Conservation (phyloP, 1,140 invertebrate species). For the Doryteuthis pealeii region DNA sequence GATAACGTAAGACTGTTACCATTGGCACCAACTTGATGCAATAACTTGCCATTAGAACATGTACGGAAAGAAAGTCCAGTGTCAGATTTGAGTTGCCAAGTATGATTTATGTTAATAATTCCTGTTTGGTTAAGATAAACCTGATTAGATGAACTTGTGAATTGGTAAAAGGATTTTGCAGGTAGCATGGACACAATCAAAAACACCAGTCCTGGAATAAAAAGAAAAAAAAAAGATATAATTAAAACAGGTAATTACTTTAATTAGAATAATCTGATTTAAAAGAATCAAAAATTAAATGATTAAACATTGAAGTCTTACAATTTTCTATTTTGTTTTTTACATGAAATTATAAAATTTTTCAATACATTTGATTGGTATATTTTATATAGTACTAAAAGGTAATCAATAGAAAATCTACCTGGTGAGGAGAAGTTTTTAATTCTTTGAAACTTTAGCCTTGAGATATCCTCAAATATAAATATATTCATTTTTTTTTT, state of each 20-base stretch:
- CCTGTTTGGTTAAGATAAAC: background rate
- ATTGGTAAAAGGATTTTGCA: background rate
- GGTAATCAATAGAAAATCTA: no score
- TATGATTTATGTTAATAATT: background rate
- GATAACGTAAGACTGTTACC: background rate
- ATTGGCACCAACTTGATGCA: background rate
- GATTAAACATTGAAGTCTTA: no score
- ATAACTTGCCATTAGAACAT: background rate
- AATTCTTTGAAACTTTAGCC: no score
- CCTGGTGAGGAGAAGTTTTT: no score
- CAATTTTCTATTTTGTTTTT: no score
- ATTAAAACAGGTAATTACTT: background rate
- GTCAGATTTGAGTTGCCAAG: background rate
- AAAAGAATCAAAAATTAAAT: no score
- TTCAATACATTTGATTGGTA: no score
- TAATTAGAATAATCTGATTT: no score
- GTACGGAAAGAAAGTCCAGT: conserved; percentile 5
- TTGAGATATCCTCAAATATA: no score
- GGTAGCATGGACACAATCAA: background rate
- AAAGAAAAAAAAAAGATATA: conserved; percentile 1
- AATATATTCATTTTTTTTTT: no score
- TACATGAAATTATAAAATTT: no score
- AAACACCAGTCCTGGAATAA: background rate
- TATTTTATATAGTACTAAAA: no score
- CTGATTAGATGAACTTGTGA: background rate